Percentiles rank a stretch among this genome's conserved stretches.
Conservation (phyloP, 2,888 invertebrate species). For the Rhamnusium bicolor region DNA sequence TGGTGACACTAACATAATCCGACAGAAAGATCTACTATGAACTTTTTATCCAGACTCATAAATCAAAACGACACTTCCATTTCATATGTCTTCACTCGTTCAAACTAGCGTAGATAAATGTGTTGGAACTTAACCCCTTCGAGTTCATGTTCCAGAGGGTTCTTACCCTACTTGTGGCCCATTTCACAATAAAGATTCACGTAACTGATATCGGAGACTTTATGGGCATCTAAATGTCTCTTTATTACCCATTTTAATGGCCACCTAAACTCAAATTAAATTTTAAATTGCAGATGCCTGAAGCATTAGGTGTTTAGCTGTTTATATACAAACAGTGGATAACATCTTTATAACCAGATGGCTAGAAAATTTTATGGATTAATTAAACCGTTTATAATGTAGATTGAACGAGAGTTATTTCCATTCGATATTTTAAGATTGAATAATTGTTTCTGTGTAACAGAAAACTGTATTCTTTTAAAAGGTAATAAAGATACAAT, state of each 20-base stretch:
- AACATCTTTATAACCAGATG: slow-evolving; percentile 27
- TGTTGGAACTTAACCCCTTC: slow-evolving; percentile 16
- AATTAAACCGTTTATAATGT: slow-evolving; percentile 11
- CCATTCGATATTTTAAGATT: neutral
- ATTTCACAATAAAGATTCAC: slow-evolving; percentile 32
- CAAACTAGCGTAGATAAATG: neutral
- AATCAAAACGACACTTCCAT: slow-evolving; percentile 13
- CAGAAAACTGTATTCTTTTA: no score
- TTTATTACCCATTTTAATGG: slow-evolving; percentile 30
- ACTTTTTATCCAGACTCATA: slow-evolving; percentile 1
- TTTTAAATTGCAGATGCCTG: slow-evolving; percentile 15
- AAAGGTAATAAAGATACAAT: no score
- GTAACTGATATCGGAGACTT: slow-evolving; percentile 27
- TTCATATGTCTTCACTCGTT: neutral
- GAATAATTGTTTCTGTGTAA: neutral
- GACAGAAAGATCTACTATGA: neutral
- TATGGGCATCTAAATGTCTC: slow-evolving; percentile 26
- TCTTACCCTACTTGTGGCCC: slow-evolving; percentile 18
- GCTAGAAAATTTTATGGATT: slow-evolving; percentile 20
- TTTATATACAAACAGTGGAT: slow-evolving; percentile 28
- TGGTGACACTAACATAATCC: neutral
- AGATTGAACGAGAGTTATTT: slow-evolving; percentile 1
- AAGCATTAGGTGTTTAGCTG: slow-evolving; percentile 28
- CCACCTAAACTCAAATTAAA: slow-evolving; percentile 23
- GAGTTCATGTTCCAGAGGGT: slow-evolving; percentile 16